Base-by-base conservation (phyloP, 35 echinoderm and acorn worm species). In the Strongylocentrotus purpuratus region DNA sequence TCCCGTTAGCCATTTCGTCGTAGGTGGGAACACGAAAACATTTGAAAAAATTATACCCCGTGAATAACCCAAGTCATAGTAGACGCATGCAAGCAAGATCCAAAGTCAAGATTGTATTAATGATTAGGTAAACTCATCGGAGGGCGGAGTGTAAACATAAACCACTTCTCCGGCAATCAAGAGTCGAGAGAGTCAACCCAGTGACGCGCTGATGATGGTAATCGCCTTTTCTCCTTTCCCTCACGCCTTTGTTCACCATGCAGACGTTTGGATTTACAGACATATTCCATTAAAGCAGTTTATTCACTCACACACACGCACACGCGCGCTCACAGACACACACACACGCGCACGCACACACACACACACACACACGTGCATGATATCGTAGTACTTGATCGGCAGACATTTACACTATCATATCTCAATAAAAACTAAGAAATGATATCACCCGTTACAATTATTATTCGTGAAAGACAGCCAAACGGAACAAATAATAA, bases 81-180 rank as follows among this genome's bases (percentile, higher is more conserved):
- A 55, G 7, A 22, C 65, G 65, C 22, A n/a, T 28, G 65, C 65
- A 78, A n/a, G 65, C 65, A n/a, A 78, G 65, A 78, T 28, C 65
- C 4, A 18, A 78, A 78, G 28, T 22, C 65, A 78, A 78, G 65
- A 78, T 78, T 78, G 65, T 78, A 78, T 78, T 78, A n/a, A 78
- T 78, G 65, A 78, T 78, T 78, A 78, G 65, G 65, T 78, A 78
- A 78, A 78, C 65, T 78, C 65, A 78, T 78, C 65, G 65, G 65
- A 78, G 65, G 65, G 65, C 18, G 65, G 65, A 78, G 65, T 28
- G 65, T 78, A 78, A 78, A 78, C 65, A 78, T 78, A 78, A n/a
- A 78, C 22, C 65, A 78, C 65, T 78, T 78, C 65, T 78, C 65
- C 20, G 20, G 22, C 65, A 78, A 78, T 78, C 65, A 78, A 78